Evolutionary conservation across 2,888 invertebrate species (phyloP).

Genomic region (Sinodicranocentrus sp.): DNA sequence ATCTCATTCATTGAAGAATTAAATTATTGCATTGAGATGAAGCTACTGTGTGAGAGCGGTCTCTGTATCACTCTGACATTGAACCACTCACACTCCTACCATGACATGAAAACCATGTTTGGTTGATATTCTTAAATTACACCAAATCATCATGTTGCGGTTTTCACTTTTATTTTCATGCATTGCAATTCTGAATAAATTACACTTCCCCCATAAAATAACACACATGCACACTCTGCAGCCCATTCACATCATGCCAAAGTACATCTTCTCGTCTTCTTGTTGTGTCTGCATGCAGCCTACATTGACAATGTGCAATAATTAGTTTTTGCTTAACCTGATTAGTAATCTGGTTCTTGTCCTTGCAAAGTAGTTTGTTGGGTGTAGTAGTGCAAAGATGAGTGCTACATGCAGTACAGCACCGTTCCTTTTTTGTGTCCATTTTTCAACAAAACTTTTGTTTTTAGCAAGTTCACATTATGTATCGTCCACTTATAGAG

Average conservation of each 20-base stretch:
- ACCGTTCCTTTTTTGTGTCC: too few species aligned
- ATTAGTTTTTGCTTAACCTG: constrained; percentile 58
- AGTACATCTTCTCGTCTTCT: constrained; percentile 2
- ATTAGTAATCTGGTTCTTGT: constrained; percentile 67
- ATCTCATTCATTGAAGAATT: background rate
- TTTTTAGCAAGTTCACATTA: too few species aligned
- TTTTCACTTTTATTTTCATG: constrained; percentile 54
- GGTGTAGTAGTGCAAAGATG: background rate
- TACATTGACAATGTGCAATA: constrained; percentile 34
- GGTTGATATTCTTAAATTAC: constrained; percentile 36
- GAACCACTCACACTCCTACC: constrained; percentile 48
- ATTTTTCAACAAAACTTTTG: background rate
- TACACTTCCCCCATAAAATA: background rate
- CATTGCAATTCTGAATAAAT: constrained; percentile 9
- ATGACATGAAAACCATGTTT: constrained; percentile 58
- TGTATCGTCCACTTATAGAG: too few species aligned
- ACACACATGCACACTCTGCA: background rate
- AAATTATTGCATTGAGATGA: constrained; percentile 57
- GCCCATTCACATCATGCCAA: background rate
- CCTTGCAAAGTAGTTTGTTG: constrained; percentile 41
- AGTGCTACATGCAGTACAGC: too few species aligned
- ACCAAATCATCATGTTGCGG: constrained; percentile 31
- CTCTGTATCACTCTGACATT: constrained; percentile 48
- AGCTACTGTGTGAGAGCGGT: constrained; percentile 14
- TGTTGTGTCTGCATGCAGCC: constrained; percentile 1